phyloP scores from a whole-genome alignment of 2,113 vertebrate species.

The Ammospiza nelsoni region DNA sequence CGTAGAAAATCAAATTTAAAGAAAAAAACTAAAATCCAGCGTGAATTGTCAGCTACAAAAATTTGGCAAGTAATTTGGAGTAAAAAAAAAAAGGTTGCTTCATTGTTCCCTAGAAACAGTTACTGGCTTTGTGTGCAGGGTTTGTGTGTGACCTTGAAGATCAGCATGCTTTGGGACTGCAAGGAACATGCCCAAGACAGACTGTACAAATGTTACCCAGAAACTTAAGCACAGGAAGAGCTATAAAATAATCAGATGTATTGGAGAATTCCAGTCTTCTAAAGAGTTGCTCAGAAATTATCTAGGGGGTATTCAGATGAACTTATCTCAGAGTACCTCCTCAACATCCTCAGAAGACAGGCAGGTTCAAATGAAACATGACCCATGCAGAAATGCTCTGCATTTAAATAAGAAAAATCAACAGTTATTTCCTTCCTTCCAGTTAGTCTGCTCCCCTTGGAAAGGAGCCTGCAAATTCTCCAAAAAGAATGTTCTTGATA shows the following conservation, averaged over 20 bases:
- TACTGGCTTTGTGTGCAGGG: background rate
- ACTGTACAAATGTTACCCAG: background rate
- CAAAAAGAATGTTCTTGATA: slow-evolving; percentile 14
- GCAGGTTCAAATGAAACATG: background rate
- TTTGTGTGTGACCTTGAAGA: background rate
- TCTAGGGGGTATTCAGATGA: background rate
- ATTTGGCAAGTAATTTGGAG: background rate
- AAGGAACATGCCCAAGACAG: background rate
- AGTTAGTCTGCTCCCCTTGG: background rate
- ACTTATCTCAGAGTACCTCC: background rate
- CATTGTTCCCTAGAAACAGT: background rate
- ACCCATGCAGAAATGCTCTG: background rate
- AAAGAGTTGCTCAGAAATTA: background rate
- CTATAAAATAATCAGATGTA: background rate
- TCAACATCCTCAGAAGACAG: background rate
- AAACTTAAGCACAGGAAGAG: background rate
- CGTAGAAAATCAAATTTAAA: background rate
- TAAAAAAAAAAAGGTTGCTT: background rate
- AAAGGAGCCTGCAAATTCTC: slow-evolving; percentile 20
- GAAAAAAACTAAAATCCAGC: background rate
- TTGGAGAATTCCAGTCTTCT: background rate
- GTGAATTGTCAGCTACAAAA: background rate
- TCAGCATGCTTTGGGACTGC: background rate
- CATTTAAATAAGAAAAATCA: slow-evolving; percentile 24
- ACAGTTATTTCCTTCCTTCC: slow-evolving; percentile 2